These are phyloP conservation scores for Anomalospiza imberbis DNA, from an alignment of 2,797 vertebrate genomes.

Conservation along the genomic window DNA sequence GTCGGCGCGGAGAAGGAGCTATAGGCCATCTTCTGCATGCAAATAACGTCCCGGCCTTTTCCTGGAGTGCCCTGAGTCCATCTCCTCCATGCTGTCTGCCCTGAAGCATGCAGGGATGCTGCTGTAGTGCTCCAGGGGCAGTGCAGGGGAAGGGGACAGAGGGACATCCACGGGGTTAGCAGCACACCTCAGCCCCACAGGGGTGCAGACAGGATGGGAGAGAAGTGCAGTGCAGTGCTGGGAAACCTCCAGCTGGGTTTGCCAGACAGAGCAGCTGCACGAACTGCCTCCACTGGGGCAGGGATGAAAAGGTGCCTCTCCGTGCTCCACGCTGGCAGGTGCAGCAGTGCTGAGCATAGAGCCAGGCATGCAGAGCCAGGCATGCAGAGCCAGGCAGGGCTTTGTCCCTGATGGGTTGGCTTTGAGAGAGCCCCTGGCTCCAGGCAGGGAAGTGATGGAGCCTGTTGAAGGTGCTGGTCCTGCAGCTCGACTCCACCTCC, in stretches of 20 bases:
- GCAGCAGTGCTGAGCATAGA: background rate
- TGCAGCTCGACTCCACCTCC: fast-evolving
- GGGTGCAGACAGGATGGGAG: fast-evolving
- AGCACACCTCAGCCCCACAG: background rate
- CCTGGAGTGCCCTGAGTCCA: background rate
- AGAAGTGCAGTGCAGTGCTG: background rate
- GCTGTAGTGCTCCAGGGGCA: fast-evolving
- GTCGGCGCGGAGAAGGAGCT: fast-evolving
- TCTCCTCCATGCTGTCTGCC: background rate
- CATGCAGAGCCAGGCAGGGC: background rate
- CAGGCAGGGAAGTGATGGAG: background rate
- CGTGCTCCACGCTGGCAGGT: fast-evolving
- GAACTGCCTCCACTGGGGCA: background rate
- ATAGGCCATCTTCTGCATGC: background rate
- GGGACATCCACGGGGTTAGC: background rate
- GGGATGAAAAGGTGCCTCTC: background rate
- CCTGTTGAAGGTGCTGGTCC: background rate
- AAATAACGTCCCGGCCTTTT: background rate
- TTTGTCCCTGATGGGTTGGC: fast-evolving
- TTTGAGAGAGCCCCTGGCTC: background rate
- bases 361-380: background rate
- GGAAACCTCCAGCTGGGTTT: background rate
- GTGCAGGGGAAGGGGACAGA: background rate
- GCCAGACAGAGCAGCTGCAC: background rate
- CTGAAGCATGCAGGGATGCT: background rate